A percentile compares a stretch with the other conserved stretches of the same genome.
These are phyloP conservation scores for Grapholita molesta DNA, from an alignment of 1,140 invertebrate genomes.

Conservation along the genomic window DNA sequence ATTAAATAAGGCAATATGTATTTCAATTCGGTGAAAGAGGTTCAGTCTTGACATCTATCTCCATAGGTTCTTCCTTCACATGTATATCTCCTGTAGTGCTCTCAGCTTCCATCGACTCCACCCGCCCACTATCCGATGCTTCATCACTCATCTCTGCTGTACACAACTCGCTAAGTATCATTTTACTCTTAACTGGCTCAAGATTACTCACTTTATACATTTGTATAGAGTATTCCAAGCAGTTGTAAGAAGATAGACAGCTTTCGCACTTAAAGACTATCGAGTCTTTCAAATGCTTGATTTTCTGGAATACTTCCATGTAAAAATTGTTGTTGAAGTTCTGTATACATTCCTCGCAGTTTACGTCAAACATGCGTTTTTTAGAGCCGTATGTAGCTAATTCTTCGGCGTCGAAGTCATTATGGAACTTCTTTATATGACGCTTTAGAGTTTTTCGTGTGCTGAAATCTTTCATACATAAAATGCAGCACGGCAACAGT, in stretches of 20 bases:
- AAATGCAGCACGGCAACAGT: slow-evolving; percentile 44
- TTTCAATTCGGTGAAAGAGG: slow-evolving; percentile 29
- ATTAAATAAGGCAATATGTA: not conserved
- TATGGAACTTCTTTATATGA: slow-evolving; percentile 60
- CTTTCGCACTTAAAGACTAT: slow-evolving; percentile 50
- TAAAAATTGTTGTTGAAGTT: slow-evolving; percentile 47
- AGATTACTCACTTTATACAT: slow-evolving; percentile 38
- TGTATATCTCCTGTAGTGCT: slow-evolving; percentile 29
- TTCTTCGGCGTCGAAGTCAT: slow-evolving; percentile 50
- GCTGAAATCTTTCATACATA: slow-evolving; percentile 65
- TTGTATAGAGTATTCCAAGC: slow-evolving; percentile 52
- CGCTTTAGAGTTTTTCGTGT: slow-evolving; percentile 55
- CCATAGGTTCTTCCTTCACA: slow-evolving; percentile 24
- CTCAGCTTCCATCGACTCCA: slow-evolving; percentile 28
- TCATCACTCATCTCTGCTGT: slow-evolving; percentile 55
- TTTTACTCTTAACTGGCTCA: slow-evolving; percentile 38
- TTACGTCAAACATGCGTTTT: slow-evolving; percentile 34
- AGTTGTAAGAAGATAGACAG: slow-evolving; percentile 42
- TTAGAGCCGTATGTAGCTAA: slow-evolving; percentile 44
- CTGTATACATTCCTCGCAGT: slow-evolving; percentile 54
- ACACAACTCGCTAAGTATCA: slow-evolving; percentile 57
- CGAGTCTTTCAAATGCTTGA: slow-evolving; percentile 39
- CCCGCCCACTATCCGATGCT: slow-evolving; percentile 18
- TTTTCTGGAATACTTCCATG: slow-evolving; percentile 34
- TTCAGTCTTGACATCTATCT: slow-evolving; percentile 29